Base-by-base conservation (phyloP, 1,140 invertebrate genomes). In the Holotrichia oblita region DNA sequence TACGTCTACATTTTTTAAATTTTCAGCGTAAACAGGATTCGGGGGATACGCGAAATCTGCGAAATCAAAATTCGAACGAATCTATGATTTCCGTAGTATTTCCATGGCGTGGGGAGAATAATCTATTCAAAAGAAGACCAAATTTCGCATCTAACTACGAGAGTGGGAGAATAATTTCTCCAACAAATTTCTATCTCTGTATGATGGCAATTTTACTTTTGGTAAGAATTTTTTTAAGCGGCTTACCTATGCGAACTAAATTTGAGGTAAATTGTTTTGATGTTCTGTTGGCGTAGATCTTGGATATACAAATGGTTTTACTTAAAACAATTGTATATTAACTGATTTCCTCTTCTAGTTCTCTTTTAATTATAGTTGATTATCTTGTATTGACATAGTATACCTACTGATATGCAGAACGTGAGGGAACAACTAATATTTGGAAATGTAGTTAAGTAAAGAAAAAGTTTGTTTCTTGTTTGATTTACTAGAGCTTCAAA, bases 181-280 rank as follows among this genome's bases (percentile, higher is more conserved):
- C 75, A 6, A 76, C 44, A 6, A 42, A 42, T 22, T 76, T 76
- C 24, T 76, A 76, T 55, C 12, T 76, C 0, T 76, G 75, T n/a
- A 76, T 76, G 75, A 76, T 76, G 75, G 41, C 75, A 10, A 40
- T 76, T 9, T n/a, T 76, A n/a, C 44, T 76, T 24, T 48, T 76
- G 75, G 75, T 76, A 55, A 76, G 41, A 17, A 4, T 12, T 3
- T n/a, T n/a, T 55, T 17, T 6, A 17, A 17, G 27, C 27, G 27
- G 4, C 27, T 34, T 2, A 2, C 27, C 27, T 34, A 34, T 34
- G 27, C 4, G 4, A 34, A 4, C 1, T 34, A 34, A 1, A 34
- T 34, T 34, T 34, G 27, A 34, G 27, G 27, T 4, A 34, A 34
- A 34, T 34, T 34, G 27, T 34, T 34, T n/a, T n/a, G n/a, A n/a